Percentiles rank a stretch among this genome's conserved stretches.
These are phyloP conservation scores for Hemicentrotus pulcherrimus DNA, from an alignment of 35 echinoderm and acorn worm species.

Conservation along the genomic window DNA sequence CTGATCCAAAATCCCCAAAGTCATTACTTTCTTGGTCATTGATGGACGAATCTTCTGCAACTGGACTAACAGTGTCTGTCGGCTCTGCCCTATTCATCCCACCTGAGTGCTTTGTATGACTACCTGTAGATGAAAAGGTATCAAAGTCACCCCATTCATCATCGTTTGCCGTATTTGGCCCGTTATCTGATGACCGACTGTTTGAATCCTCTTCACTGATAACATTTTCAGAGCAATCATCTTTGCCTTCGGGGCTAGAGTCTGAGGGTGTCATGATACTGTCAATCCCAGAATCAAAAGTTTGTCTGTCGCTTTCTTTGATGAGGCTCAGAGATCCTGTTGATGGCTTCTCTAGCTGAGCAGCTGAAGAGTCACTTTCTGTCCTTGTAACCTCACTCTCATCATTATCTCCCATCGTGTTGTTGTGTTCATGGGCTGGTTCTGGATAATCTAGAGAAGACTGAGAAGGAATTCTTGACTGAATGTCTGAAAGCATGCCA, in stretches of 20 bases:
- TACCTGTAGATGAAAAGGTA: slow-evolving; percentile 29
- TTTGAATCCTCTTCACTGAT: not conserved
- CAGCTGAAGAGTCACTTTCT: not conserved
- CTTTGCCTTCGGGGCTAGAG: slow-evolving; percentile 31
- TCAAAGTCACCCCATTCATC: slow-evolving; percentile 38
- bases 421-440: not conserved
- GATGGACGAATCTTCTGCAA: not conserved
- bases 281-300: slow-evolving; percentile 47
- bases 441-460: not conserved
- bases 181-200: not conserved
- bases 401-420: not conserved
- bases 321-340: slow-evolving; percentile 23
- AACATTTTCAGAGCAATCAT: not conserved
- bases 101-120: not conserved
- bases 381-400: not conserved
- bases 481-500: not conserved
- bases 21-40: slow-evolving; percentile 4
- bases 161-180: not conserved
- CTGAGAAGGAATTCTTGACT: not conserved
- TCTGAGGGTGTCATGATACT: slow-evolving; percentile 50
- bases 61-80: not conserved
- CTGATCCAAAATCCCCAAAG: slow-evolving; percentile 21
- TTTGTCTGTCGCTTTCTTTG: slow-evolving; percentile 41
- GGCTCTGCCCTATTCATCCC: not conserved
- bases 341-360: slow-evolving; percentile 1